Base-by-base conservation (phyloP, 1,140 invertebrate species). In the Pseudobourletiella spinata region DNA sequence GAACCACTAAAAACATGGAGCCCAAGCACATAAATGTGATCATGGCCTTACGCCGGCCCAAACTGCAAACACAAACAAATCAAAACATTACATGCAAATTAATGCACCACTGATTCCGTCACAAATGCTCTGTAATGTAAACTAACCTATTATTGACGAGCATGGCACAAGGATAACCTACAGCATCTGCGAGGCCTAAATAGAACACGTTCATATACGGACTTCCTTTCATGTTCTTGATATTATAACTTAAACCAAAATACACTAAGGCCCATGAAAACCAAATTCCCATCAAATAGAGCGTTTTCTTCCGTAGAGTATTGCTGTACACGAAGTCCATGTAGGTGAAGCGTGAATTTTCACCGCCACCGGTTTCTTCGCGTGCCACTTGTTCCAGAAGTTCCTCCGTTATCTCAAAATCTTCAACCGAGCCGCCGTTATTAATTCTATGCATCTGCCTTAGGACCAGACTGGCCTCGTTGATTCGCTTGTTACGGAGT, bases 201-300 rank as follows among this genome's bases (percentile, higher is more conserved):
- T 50, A 50, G 2, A 59, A 30, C 39, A 67, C 59, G 30, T 67
- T 67, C 4, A 59, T 26, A 26, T 64, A 67, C 0, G 48, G 22
- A 57, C 61, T 25, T 26, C 62, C 62, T 15, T 32, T 15, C 0
- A 64, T 14, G 59, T 67, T 64, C 24, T 67, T 67, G 22, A 62
- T 64, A 30, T 67, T 67, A 43, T 60, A 63, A 15, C 51, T 60
- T 22, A 63, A 57, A 18, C 61, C 61, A 32, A 64, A 67, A 28
- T 64, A 67, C 4, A 57, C 25, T 2, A 55, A 35, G 25, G 56
- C n/a, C 58, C 58, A 61, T 2, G 61, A 11, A 32, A 57, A 61
- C 65, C 65, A 64, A 46, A 60, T 59, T 6, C 57, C 63, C 57
- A 59, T 64, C 20, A 64, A 26, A 3, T 22, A 44, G 6, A 59